These are phyloP conservation scores for Pagetopsis macropterus DNA, from an alignment of 2,797 vertebrate genomes.

Conservation along the genomic window DNA sequence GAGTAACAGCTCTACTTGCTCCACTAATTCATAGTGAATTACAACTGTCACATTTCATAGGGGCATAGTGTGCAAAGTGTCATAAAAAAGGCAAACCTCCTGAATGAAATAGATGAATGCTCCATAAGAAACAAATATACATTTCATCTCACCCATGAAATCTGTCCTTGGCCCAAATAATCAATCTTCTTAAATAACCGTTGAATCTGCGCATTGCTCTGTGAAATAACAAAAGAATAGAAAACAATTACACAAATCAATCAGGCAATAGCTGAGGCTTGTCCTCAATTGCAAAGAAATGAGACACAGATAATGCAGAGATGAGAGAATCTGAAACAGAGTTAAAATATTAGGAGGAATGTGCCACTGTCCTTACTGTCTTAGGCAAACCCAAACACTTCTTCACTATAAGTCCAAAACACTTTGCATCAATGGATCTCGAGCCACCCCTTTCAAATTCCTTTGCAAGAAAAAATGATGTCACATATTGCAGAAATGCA, in stretches of 20 bases:
- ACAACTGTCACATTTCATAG: constrained; percentile 19
- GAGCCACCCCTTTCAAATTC: constrained; percentile 74
- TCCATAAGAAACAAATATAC: constrained; percentile 43
- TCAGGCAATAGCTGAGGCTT: constrained; percentile 18
- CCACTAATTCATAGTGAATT: constrained; percentile 19
- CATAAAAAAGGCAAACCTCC: constrained; percentile 8
- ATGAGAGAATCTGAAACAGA: not conserved
- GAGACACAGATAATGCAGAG: constrained; percentile 3
- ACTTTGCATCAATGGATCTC: constrained; percentile 71
- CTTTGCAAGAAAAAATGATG: constrained; percentile 60
- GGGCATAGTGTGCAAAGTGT: constrained; percentile 25
- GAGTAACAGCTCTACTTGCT: constrained; percentile 12
- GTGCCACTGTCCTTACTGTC: constrained; percentile 65
- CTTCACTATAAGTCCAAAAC: constrained; percentile 80
- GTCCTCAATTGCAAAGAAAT: not conserved
- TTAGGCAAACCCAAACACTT: constrained; percentile 74
- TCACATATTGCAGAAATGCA: constrained; percentile 23
- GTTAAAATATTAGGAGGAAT: constrained; percentile 16
- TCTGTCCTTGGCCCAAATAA: constrained; percentile 78
- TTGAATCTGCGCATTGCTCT: constrained; percentile 83
- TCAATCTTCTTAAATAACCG: constrained; percentile 87
- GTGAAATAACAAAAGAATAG: constrained; percentile 62
- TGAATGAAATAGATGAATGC: constrained; percentile 35
- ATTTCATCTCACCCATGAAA: constrained; percentile 82
- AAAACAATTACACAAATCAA: constrained; percentile 24